Evolutionary conservation across 2,113 vertebrate genomes (phyloP).

Genomic region (Turdus rufiventris): DNA sequence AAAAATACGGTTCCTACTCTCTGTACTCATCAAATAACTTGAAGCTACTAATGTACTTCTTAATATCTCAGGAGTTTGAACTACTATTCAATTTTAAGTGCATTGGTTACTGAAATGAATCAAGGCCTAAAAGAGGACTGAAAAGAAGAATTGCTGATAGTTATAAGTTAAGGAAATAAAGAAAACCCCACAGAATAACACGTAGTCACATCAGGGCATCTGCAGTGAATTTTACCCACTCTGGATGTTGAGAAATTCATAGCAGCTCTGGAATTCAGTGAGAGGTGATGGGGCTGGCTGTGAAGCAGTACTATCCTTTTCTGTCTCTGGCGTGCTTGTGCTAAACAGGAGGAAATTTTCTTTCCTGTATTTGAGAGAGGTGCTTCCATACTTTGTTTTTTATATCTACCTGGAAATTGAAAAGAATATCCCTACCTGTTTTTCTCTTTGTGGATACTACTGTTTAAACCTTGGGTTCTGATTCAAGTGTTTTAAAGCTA

Average conservation of each 20-base stretch:
- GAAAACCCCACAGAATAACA: neutral
- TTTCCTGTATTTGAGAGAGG: neutral
- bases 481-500: neutral
- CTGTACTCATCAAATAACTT: neutral
- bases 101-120: neutral
- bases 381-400: neutral
- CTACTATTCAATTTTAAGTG: neutral
- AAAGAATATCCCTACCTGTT: neutral
- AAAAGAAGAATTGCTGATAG: neutral
- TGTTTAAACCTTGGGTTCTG: neutral
- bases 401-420: neutral
- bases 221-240: neutral
- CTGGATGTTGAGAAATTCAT: rapidly evolving
- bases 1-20: neutral
- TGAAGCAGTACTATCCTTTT: neutral
- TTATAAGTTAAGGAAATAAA: neutral
- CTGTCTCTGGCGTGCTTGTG: neutral
- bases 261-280: neutral
- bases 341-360: neutral
- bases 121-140: neutral
- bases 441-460: neutral
- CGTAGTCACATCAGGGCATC: too few species aligned
- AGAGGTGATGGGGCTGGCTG: neutral
- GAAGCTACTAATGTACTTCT: neutral
- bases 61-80: neutral